Evolutionary conservation across 2,888 invertebrate species (phyloP).

Genomic region (Calliopum simillimum): DNA sequence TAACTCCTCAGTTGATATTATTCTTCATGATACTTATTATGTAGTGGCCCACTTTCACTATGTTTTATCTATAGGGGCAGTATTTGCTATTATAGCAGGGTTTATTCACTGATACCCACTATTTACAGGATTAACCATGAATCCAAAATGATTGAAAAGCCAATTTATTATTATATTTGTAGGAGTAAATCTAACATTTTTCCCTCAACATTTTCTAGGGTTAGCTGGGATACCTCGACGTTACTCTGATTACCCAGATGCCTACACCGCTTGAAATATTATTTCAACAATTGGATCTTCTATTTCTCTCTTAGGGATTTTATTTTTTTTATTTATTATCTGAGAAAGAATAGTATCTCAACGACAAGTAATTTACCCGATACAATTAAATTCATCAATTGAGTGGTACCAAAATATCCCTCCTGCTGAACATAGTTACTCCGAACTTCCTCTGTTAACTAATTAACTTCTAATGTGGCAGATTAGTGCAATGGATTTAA

Average conservation of each 20-base stretch:
- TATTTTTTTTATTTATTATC: constrained; percentile 73
- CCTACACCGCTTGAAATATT: constrained; percentile 75
- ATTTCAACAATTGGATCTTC: constrained; percentile 77
- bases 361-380: constrained; percentile 69
- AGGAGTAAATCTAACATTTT: constrained; percentile 83
- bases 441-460: constrained; percentile 71
- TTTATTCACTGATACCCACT: constrained; percentile 79
- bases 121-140: constrained; percentile 74
- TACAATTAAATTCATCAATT: constrained; percentile 71
- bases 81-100: constrained; percentile 82
- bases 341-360: constrained; percentile 72
- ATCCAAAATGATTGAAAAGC: constrained; percentile 73
- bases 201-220: constrained; percentile 83
- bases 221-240: constrained; percentile 81
- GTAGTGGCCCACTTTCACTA: constrained; percentile 87
- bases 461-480: constrained; percentile 74
- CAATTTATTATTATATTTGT: constrained; percentile 80
- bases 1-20: constrained; percentile 82
- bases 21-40: constrained; percentile 86
- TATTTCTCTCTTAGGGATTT: constrained; percentile 72
- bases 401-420: constrained; percentile 74
- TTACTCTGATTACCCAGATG: constrained; percentile 79
- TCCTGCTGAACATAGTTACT: constrained; percentile 72
- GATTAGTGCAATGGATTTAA: constrained; percentile 76
- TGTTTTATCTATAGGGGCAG: constrained; percentile 83